Evolutionary conservation across 1,140 invertebrate genomes (phyloP).

Genomic region (Nylanderia fulva): DNA sequence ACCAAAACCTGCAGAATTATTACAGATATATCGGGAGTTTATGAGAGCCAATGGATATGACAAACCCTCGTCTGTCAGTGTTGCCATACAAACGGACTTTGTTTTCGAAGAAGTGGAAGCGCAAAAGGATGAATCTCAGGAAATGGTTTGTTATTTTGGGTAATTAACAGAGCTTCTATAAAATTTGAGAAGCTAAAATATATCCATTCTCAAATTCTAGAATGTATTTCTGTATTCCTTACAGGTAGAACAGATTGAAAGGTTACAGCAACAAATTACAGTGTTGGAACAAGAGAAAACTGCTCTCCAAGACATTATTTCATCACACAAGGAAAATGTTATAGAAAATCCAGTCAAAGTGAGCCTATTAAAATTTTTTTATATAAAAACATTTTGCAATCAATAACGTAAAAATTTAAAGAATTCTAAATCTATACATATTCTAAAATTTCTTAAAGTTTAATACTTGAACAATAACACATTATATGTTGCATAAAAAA

Average conservation of each 20-base stretch:
- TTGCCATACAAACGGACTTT: constrained; percentile 83
- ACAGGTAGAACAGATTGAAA: constrained; percentile 87
- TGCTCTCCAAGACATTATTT: constrained; percentile 84
- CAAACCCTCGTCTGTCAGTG: constrained; percentile 76
- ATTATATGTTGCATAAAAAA: background rate
- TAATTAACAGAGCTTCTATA: background rate
- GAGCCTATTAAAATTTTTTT: background rate
- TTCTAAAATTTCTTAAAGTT: background rate
- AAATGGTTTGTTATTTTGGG: constrained; percentile 74
- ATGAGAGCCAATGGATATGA: constrained; percentile 85
- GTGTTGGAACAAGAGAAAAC: constrained; percentile 87
- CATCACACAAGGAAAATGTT: constrained; percentile 60
- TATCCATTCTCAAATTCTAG: constrained; percentile 51
- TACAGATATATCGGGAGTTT: constrained; percentile 92
- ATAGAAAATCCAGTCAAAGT: constrained; percentile 67
- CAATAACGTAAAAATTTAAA: background rate
- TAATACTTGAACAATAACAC: background rate
- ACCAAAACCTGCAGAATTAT: constrained; percentile 91
- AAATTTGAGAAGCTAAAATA: constrained; percentile 13
- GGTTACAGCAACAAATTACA: constrained; percentile 86
- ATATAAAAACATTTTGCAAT: background rate
- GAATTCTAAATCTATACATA: background rate
- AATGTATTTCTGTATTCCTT: constrained; percentile 53
- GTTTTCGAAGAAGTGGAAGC: constrained; percentile 70
- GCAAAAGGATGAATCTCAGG: constrained; percentile 83